These are phyloP conservation scores for Pimephales promelas DNA, from an alignment of 2,113 vertebrate species.

Conservation along the genomic window DNA sequence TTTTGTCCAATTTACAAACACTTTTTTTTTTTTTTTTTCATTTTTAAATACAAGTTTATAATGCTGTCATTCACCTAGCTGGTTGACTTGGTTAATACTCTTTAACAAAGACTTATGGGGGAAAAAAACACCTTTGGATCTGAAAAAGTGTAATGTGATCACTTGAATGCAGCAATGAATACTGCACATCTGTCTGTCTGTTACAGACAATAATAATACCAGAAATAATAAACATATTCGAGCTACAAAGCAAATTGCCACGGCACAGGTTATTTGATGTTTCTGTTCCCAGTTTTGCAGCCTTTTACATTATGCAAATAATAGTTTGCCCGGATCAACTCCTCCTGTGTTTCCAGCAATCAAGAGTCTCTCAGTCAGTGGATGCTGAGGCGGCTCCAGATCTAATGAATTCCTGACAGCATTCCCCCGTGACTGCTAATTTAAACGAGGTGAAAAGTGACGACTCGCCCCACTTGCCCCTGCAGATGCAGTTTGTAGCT, in stretches of 20 bases:
- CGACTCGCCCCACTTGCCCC: background rate
- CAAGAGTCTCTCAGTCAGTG: background rate
- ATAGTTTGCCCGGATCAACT: background rate
- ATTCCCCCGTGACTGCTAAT: background rate
- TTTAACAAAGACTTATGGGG: too few species aligned
- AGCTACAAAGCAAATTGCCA: background rate
- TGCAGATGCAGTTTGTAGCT: slow-evolving; percentile 11
- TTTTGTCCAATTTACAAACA: too few species aligned
- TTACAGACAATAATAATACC: background rate
- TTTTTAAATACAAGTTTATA: too few species aligned
- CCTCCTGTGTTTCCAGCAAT: background rate
- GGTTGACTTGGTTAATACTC: too few species aligned
- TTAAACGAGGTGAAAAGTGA: slow-evolving; percentile 1
- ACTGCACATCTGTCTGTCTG: background rate
- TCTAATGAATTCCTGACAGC: slow-evolving; percentile 15
- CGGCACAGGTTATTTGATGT: background rate
- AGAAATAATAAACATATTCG: background rate
- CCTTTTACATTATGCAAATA: slow-evolving; percentile 13
- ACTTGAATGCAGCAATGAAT: background rate
- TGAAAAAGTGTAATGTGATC: too few species aligned
- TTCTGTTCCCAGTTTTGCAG: background rate
- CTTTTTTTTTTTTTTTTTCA: too few species aligned
- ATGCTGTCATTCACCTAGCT: too few species aligned
- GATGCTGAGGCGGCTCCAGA: background rate
- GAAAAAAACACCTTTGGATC: too few species aligned